Evolutionary conservation across 1,140 invertebrate genomes (phyloP), one percentile per base, ranked within the genome.

Genomic region (Lanistes nyassanus): DNA sequence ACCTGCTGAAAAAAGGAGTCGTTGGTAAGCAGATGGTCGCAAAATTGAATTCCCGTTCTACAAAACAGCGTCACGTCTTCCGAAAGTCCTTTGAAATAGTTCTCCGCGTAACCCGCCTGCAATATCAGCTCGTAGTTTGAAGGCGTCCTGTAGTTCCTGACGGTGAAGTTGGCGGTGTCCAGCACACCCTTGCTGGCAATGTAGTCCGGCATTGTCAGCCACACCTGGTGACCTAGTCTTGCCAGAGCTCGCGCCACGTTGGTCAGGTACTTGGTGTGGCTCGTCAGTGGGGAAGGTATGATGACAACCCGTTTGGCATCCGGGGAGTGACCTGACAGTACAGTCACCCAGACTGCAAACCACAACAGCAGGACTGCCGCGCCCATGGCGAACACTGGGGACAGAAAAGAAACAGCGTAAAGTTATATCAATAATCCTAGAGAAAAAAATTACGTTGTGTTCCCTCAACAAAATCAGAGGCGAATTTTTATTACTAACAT

Each of bases 211-310:
- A 76, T 53, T 1, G 47, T 23, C 23, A 76, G 16, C 55, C 66
- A 79, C 23, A 67, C 60, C 11, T 68, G 26, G 66, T 79, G 74
- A 31, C 74, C 69, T 26, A 42, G 65, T 9, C 39, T 42, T 0
- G 42, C 58, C 56, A 79, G 42, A 21, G 64, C 55, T 11, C 64
- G 64, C 37, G 68, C 78, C 2, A 79, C 70, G 36, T 76, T 71
- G 68, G 62, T 72, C 42, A 71, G 68, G 58, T 58, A 64, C 23
- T 60, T 62, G 19, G 26, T 55, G 68, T 75, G 67, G 21, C 73
- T 69, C 16, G 62, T 56, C 29, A 58, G 47, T 11, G 77, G 77
- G 1, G 65, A 9, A 2, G 77, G 69, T 0, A 78, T 39, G 47
- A 51, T 23, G 7, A 71, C 26, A 31, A 78, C 74, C 2, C 39